Evolutionary conservation across 2,797 vertebrate genomes (phyloP).

Genomic region (Phrynocephalus forsythii): DNA sequence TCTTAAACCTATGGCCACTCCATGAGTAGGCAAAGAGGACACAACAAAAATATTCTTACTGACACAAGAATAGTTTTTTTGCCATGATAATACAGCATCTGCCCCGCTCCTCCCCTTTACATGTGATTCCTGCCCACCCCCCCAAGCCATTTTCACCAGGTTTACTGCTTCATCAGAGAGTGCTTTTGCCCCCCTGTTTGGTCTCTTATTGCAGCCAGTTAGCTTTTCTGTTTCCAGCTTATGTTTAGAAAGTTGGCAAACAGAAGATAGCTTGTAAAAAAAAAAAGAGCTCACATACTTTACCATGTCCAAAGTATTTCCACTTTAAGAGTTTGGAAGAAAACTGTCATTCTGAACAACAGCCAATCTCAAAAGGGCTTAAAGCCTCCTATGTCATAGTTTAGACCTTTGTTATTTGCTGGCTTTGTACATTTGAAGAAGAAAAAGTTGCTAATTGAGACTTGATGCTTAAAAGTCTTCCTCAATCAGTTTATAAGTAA

Average conservation of each 20-base stretch:
- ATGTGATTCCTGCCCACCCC: background rate
- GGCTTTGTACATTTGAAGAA: background rate
- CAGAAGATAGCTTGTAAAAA: background rate
- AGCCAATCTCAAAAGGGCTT: background rate
- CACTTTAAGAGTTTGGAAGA: background rate
- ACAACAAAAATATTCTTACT: background rate
- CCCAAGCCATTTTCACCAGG: background rate
- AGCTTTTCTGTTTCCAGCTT: background rate
- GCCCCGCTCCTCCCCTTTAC: background rate
- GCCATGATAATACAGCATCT: background rate
- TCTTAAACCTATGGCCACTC: background rate
- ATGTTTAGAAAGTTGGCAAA: slow-evolving; percentile 14
- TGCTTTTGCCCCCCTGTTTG: background rate
- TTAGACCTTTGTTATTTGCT: background rate
- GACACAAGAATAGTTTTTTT: background rate
- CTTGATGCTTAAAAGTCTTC: background rate
- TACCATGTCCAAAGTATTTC: background rate
- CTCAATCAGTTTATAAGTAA: background rate
- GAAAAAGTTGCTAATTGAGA: background rate
- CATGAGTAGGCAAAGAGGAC: background rate
- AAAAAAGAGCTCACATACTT: background rate
- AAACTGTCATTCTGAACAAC: background rate
- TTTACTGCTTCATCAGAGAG: background rate
- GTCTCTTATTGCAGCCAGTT: background rate
- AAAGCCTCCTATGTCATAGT: background rate